Conservation (phyloP, 2,888 invertebrate genomes). For the Matsumyia berberina region DNA sequence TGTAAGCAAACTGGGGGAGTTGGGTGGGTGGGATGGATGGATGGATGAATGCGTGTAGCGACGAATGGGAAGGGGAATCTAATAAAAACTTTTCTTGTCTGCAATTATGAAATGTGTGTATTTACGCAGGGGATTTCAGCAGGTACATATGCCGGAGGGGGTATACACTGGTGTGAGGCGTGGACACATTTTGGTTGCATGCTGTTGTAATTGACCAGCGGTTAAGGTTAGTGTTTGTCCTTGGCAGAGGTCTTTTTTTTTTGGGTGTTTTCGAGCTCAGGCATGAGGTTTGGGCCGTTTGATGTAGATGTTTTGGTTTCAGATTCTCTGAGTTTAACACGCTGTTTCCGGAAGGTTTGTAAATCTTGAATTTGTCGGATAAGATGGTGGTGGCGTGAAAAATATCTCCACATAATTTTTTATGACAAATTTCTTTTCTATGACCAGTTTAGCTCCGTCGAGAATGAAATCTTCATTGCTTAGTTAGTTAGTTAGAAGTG, state of each 20-base stretch:
- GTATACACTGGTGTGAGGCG: not conserved
- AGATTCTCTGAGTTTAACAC: no score
- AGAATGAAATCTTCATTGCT: no score
- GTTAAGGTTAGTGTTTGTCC: not conserved
- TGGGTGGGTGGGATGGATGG: not conserved
- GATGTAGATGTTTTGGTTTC: no score
- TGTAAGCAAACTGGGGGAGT: conserved; percentile 38
- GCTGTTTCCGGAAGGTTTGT: no score
- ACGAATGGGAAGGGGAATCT: conserved; percentile 18
- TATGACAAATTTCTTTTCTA: no score
- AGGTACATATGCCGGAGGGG: conserved; percentile 6
- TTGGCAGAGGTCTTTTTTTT: not conserved
- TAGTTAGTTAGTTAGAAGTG: no score
- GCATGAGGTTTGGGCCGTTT: not conserved
- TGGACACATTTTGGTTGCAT: conserved; percentile 3
- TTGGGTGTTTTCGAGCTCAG: not conserved
- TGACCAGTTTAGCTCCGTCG: no score
- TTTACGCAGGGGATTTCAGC: conserved; percentile 35
- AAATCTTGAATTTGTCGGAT: no score
- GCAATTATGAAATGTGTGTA: conserved; percentile 51
- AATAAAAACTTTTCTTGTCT: conserved; percentile 64
- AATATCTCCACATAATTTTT: no score
- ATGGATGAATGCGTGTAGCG: conserved; percentile 9
- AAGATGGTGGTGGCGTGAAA: no score
- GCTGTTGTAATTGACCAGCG: conserved; percentile 21